phyloP scores from a whole-genome alignment of 2,113 vertebrate genomes.

The Psophia crepitans region DNA sequence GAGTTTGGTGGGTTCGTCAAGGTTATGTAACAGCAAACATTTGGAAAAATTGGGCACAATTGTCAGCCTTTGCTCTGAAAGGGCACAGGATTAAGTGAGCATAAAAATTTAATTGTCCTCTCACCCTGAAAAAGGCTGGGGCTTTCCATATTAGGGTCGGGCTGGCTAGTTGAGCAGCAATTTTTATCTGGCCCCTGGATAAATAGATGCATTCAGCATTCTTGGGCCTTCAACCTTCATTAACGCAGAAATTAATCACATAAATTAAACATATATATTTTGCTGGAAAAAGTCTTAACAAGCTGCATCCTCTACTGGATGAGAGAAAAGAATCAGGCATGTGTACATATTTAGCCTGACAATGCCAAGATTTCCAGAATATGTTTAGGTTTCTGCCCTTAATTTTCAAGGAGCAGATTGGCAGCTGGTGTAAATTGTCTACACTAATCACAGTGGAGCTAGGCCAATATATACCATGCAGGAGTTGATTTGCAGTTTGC shows the following conservation, averaged over 20 bases:
- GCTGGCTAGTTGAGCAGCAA: conserved; percentile 53
- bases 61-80: conserved; percentile 52
- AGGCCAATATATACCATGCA: neutral
- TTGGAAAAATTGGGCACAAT: conserved; percentile 45
- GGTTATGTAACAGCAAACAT: conserved; percentile 43
- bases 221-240: conserved; percentile 57
- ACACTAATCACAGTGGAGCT: neutral
- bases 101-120: conserved; percentile 67
- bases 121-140: conserved; percentile 2
- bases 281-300: conserved; percentile 46
- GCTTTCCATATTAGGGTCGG: conserved; percentile 43
- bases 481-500: neutral
- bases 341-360: conserved; percentile 62
- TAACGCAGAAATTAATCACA: conserved; percentile 68
- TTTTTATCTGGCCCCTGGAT: conserved; percentile 56
- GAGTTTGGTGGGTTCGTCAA: conserved; percentile 27
- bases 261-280: conserved; percentile 68
- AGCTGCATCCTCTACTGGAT: conserved; percentile 45
- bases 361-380: conserved; percentile 50
- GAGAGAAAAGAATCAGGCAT: conserved; percentile 59
- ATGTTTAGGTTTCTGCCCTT: conserved; percentile 47
- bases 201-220: conserved; percentile 70
- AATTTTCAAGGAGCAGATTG: conserved; percentile 32
- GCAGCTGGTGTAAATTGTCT: conserved; percentile 21
- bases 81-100: conserved; percentile 57